These are phyloP conservation scores for Gadus chalcogrammus DNA, from an alignment of 2,113 vertebrate species.

Conservation along the genomic window DNA sequence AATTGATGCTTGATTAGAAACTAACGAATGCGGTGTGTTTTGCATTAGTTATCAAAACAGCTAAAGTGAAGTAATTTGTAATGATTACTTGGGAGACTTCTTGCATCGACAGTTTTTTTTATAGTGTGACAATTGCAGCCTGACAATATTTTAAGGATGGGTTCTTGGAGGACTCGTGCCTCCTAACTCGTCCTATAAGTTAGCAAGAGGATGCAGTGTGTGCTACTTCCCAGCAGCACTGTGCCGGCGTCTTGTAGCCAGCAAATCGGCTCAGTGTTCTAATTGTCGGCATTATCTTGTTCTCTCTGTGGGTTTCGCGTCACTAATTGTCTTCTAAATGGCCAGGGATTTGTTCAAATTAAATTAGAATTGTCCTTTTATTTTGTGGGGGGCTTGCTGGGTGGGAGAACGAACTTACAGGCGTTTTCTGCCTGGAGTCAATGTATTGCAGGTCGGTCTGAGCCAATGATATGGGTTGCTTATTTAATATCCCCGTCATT, in stretches of 20 bases:
- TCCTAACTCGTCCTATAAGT: background rate
- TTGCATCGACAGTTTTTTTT: too few relatives aligned
- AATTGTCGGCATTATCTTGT: slow-evolving; percentile 36
- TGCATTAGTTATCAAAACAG: too few relatives aligned
- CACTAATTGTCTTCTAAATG: slow-evolving; percentile 38
- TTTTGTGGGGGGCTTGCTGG: background rate
- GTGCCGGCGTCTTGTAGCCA: slow-evolving; percentile 10
- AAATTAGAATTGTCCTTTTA: slow-evolving; percentile 25
- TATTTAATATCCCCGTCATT: background rate
- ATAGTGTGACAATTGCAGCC: too few relatives aligned
- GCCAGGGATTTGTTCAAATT: slow-evolving; percentile 32
- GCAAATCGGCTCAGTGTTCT: slow-evolving; percentile 29
- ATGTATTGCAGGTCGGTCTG: background rate
- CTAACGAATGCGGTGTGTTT: too few relatives aligned
- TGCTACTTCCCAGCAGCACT: background rate
- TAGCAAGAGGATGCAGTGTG: background rate
- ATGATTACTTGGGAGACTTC: too few relatives aligned
- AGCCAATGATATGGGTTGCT: background rate
- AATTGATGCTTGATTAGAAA: too few relatives aligned
- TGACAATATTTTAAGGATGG: too few relatives aligned
- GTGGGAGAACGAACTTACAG: background rate
- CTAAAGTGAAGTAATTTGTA: too few relatives aligned
- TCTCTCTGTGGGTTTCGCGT: slow-evolving; percentile 31
- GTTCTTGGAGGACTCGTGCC: background rate
- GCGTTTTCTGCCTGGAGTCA: background rate